A percentile compares a stretch with the other conserved stretches of the same genome.
Evolutionary conservation across 2,797 vertebrate genomes (phyloP).

Genomic region (Synanceia verrucosa): DNA sequence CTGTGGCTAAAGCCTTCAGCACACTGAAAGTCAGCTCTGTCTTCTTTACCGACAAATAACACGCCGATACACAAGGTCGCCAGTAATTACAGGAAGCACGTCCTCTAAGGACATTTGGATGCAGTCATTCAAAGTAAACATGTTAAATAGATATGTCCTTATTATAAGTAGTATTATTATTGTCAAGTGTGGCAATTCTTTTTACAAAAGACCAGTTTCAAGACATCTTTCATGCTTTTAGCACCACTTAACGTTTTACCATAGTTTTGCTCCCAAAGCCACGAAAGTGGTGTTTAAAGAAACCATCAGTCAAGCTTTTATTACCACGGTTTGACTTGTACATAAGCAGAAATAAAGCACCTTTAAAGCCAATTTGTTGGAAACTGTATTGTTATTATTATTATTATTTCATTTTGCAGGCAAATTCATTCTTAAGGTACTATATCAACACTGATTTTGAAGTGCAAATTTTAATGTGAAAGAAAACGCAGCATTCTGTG

Average conservation of each 20-base stretch:
- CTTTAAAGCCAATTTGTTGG: neutral
- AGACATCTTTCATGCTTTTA: constrained; percentile 24
- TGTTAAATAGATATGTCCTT: constrained; percentile 8
- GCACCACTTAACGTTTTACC: constrained; percentile 38
- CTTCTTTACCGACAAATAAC: constrained; percentile 55
- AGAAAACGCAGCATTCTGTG: constrained; percentile 15
- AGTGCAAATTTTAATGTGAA: neutral
- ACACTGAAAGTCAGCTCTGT: constrained; percentile 62
- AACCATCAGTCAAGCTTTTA: constrained; percentile 45
- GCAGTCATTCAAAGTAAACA: constrained; percentile 34
- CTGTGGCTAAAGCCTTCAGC: constrained; percentile 65
- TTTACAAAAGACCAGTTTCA: constrained; percentile 20
- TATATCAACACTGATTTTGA: too few relatives aligned
- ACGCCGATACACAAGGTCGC: constrained; percentile 52
- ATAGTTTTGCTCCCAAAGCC: constrained; percentile 39
- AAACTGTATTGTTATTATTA: too few relatives aligned
- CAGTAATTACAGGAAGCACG: constrained; percentile 50
- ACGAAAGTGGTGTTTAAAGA: constrained; percentile 29
- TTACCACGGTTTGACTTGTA: constrained; percentile 10
- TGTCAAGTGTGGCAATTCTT: constrained; percentile 9
- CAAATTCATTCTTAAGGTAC: neutral
- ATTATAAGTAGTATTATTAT: neutral
- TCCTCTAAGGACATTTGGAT: constrained; percentile 34
- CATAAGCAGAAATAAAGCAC: neutral
- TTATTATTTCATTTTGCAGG: neutral